Percentiles rank a stretch among this genome's conserved stretches.
Conservation (phyloP, 1,140 invertebrate genomes). For the Trichonephila clavata region DNA sequence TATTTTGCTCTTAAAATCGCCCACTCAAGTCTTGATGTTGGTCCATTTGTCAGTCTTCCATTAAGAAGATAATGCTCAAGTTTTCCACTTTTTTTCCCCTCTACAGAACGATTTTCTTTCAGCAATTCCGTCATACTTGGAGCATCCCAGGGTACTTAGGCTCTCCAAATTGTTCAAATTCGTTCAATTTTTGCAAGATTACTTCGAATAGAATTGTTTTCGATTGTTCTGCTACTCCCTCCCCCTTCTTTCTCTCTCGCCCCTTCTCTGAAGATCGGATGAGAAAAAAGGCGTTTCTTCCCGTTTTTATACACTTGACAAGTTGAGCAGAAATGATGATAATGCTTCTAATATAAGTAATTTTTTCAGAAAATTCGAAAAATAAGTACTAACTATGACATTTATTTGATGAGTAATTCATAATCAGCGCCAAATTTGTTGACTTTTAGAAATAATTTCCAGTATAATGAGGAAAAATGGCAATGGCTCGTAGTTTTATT, state of each 20-base stretch:
- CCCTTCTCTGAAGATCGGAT: neutral
- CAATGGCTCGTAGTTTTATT: no score
- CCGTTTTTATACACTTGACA: neutral
- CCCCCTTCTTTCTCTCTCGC: no score
- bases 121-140: neutral
- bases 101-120: neutral
- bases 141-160: neutral
- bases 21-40: slow-evolving; percentile 1
- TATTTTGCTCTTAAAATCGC: slow-evolving; percentile 15
- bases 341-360: no score
- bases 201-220: neutral
- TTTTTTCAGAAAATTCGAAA: no score
- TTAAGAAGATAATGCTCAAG: neutral
- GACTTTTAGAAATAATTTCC: no score
- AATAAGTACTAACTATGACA: no score
- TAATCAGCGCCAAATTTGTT: no score
- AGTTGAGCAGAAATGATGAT: no score
- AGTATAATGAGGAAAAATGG: no score
- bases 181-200: slow-evolving; percentile 8
- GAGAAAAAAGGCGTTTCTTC: neutral
- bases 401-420: no score
- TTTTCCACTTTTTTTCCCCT: neutral
- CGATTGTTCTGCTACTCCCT: neutral
- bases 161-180: neutral
- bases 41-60: neutral